Evolutionary conservation across 2,888 invertebrate species (phyloP).

Genomic region (Labia minor): DNA sequence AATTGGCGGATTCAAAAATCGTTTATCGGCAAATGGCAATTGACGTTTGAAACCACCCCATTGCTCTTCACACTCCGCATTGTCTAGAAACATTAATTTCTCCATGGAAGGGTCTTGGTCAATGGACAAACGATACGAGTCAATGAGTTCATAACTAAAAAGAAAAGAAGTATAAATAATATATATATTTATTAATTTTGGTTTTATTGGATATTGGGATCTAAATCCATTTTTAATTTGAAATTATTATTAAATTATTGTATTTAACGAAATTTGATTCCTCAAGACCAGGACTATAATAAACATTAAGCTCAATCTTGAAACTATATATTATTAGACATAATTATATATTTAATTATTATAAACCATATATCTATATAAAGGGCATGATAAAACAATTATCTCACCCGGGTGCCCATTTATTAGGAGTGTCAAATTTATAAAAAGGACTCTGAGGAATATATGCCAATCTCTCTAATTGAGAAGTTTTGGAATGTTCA

Average conservation of each 20-base stretch:
- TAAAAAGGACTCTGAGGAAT: background rate
- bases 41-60: background rate
- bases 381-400: too few relatives aligned
- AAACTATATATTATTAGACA: too few relatives aligned
- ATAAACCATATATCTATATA: too few relatives aligned
- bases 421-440: background rate
- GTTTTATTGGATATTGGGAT: too few relatives aligned
- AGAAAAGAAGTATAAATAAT: background rate
- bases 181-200: background rate
- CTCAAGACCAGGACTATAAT: too few relatives aligned
- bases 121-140: background rate
- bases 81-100: background rate
- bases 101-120: background rate
- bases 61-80: background rate
- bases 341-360: too few relatives aligned
- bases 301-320: too few relatives aligned
- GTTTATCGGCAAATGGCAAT: background rate
- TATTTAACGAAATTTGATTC: too few relatives aligned
- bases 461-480: background rate
- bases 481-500: background rate
- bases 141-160: background rate
- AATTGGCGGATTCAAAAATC: background rate
- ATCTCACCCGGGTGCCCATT: background rate
- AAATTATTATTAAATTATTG: too few relatives aligned
- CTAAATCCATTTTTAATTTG: too few relatives aligned